Conservation (phyloP, 35 echinoderm and acorn worm genomes). For the Hemicentrotus pulcherrimus region DNA sequence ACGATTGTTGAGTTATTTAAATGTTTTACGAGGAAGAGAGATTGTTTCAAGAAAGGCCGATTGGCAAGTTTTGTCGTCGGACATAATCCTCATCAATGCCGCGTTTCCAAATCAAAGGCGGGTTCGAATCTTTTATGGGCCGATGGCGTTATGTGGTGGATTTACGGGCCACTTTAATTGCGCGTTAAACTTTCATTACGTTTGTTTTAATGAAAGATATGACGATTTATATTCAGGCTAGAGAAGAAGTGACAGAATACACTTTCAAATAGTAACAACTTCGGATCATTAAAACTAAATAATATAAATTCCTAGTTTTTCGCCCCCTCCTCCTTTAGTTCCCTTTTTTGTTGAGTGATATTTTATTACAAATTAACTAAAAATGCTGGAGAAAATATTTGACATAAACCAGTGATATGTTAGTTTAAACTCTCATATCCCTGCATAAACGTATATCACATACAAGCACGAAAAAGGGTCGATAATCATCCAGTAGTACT, state of each 20-base stretch:
- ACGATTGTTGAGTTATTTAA: slow-evolving; percentile 35
- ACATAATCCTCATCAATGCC: neutral
- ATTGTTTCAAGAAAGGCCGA: neutral
- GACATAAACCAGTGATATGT: too few species aligned
- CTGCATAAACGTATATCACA: too few species aligned
- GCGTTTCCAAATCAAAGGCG: neutral
- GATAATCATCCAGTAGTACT: too few species aligned
- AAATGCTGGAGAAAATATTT: too few species aligned
- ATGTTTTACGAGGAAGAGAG: neutral
- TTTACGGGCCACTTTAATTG: neutral
- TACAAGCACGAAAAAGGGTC: too few species aligned
- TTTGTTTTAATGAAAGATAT: neutral
- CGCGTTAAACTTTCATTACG: neutral
- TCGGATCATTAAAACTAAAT: neutral
- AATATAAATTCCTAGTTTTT: too few species aligned
- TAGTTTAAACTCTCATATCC: too few species aligned
- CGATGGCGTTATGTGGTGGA: neutral
- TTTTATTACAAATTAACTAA: too few species aligned
- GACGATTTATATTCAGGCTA: too few species aligned
- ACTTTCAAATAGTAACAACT: neutral
- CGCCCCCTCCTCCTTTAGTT: too few species aligned
- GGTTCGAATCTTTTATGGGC: neutral
- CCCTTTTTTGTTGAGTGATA: too few species aligned
- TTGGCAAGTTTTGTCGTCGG: neutral
- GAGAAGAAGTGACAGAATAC: neutral